Base-by-base conservation (phyloP, 2,888 invertebrate genomes). In the Leucoma salicis region DNA sequence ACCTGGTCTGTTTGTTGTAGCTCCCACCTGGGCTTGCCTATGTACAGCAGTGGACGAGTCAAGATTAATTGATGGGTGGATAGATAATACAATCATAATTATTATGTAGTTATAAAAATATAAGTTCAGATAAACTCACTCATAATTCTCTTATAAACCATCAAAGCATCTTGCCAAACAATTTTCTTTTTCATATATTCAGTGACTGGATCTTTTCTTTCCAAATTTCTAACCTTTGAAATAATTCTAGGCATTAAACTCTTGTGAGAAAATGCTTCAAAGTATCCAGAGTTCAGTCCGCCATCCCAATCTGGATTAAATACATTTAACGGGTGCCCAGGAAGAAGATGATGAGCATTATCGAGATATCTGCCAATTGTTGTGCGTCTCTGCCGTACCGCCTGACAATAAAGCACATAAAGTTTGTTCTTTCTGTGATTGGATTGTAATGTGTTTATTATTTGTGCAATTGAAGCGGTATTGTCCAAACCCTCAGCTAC, bases 251-350 rank as follows among this genome's bases (percentile, higher is more conserved):
- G 88, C 31, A 72, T 54, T 11, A 77, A 55, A 53, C 82, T 78
- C 51, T 70, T 82, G 45, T 82, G 78, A 7, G 72, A 51, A 44
- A 88, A 78, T 18, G 62, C 61, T 55, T 88, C 81, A 60, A 85
- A 88, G 43, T 75, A 87, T 8, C 76, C 73, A 0, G 70, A 48
- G 10, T 66, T 66, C 0, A 87, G 61, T 3, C 73, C 73, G 2
- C 89, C 89, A 39, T 85, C 79, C 83, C 86, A 89, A 8, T 79
- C 69, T 0, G 80, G 72, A 31, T 60, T 65, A 31, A 86, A 86
- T 7, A 57, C 53, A 18, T 78, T 75, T 3, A 81, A 38, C 0
- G 79, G 78, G 42, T 78, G 76, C 2, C 78, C 82, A n/a, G 72
- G 74, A 0, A 76, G 42, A 1, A 56, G 38, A 34, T 53, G 77